Evolutionary conservation across 2,888 invertebrate genomes (phyloP), one percentile per base, ranked within the genome.

Genomic region (Lucinisca nassula): DNA sequence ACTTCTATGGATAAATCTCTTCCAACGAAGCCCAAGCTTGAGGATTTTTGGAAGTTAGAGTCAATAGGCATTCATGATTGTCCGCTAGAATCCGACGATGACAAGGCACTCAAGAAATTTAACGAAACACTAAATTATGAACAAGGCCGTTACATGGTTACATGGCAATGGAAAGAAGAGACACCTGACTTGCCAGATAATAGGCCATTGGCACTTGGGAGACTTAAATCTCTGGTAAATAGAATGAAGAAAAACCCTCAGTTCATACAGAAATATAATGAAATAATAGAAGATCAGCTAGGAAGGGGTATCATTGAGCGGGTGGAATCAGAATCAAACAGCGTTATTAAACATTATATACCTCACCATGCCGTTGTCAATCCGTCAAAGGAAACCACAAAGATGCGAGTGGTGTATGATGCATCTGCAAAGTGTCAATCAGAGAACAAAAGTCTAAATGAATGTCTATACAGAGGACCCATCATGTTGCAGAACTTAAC

Each of bases 1-100:
- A 35, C 32, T n/a, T 30, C 17, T 45, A 14, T n/a, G 24, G 82
- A 82, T 82, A 8, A 27, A 38, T 38, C 17, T 45, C 30, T 73
- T 24, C 30, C 61, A 24, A 24, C 8, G 12, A 55, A 40, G 27
- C 70, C 78, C 35, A 38, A 38, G 30, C 21, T 83, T 14, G 38
- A 49, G 17, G 79, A 79, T 32, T 73, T 78, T 27, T 83, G 73
- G 78, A 75, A 75, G 32, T 61, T 82, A n/a, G 82, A 82, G 37
- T 30, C 77, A 27, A 58, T 83, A 40, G 83, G 83, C 8, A 70
- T 83, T 21, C 38, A 35, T 24, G 72, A 73, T 24, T 17, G 24
- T 12, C 17, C 49, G 8, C 14, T 70, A 37, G 55, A 45, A 24
- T 4, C 40, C 24, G 73, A 40, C 6, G 37, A 73, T 2, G 24